These are phyloP conservation scores for Syrrhaptes paradoxus DNA, from an alignment of 2,113 vertebrate species.

Conservation along the genomic window DNA sequence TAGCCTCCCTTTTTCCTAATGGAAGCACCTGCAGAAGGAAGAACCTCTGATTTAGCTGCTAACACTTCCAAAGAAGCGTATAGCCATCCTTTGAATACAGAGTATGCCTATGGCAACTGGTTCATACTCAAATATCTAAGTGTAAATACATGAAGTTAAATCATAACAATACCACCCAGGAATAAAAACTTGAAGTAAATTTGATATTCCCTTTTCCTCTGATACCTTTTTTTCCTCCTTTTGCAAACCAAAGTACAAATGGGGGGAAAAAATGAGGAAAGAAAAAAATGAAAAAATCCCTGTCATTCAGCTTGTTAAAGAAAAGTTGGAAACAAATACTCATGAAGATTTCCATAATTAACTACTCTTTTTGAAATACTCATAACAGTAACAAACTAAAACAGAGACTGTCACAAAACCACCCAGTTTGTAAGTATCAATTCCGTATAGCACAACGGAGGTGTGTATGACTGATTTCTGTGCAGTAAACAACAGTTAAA, in stretches of 20 bases:
- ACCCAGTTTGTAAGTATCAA: not conserved
- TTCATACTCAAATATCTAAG: not conserved
- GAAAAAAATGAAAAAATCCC: not conserved
- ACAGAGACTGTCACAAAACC: not conserved
- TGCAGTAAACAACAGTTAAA: not conserved
- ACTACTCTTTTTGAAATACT: not conserved
- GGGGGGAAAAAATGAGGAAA: not conserved
- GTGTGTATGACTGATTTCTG: not conserved
- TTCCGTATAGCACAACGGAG: not conserved
- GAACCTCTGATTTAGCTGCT: slow-evolving; percentile 3
- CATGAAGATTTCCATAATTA: not conserved
- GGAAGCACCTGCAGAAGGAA: slow-evolving; percentile 6
- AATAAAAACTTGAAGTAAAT: slow-evolving; percentile 17
- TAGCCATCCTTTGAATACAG: slow-evolving; percentile 31
- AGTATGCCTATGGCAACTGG: slow-evolving; percentile 10
- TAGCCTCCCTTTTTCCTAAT: not conserved
- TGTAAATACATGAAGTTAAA: slow-evolving; percentile 9
- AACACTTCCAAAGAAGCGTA: not conserved
- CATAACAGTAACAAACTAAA: not conserved
- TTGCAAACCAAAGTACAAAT: not conserved
- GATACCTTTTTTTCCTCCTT: not conserved
- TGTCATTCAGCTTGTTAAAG: not conserved
- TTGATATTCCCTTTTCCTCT: not conserved
- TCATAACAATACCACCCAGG: slow-evolving; percentile 19
- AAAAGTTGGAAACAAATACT: not conserved